These are phyloP conservation scores for Ceratitis capitata DNA, from an alignment of 1,140 invertebrate species.

Conservation along the genomic window DNA sequence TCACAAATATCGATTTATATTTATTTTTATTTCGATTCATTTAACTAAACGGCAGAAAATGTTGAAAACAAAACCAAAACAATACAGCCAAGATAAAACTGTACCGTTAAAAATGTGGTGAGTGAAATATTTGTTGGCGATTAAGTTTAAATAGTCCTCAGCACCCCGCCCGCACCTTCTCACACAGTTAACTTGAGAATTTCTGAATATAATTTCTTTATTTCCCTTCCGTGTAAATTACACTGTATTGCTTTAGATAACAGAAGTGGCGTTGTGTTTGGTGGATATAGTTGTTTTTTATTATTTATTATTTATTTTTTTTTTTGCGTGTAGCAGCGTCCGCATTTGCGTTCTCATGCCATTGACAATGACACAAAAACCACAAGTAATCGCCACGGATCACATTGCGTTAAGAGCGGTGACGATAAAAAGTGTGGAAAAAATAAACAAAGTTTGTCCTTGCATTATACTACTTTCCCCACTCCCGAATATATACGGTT, in stretches of 20 bases:
- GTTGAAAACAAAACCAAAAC: background rate
- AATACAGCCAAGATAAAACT: background rate
- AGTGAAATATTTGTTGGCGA: conserved; percentile 63
- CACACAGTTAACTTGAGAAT: background rate
- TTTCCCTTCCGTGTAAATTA: background rate
- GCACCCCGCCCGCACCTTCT: background rate
- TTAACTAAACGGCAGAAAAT: conserved; percentile 58
- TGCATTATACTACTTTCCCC: background rate
- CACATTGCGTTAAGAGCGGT: conserved; percentile 63
- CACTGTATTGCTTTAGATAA: background rate
- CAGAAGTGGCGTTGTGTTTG: background rate
- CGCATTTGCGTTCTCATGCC: background rate
- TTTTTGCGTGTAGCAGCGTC: background rate
- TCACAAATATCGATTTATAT: conserved; percentile 61
- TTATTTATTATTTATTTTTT: too few relatives aligned
- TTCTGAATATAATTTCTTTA: background rate
- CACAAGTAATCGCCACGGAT: conserved; percentile 64
- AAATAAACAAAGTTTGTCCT: background rate
- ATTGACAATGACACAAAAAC: conserved; percentile 59
- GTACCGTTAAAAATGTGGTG: conserved; percentile 41
- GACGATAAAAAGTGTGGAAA: conserved; percentile 55
- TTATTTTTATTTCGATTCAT: conserved; percentile 56
- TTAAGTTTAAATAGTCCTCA: conserved; percentile 50
- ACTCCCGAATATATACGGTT: background rate
- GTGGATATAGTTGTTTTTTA: conserved; percentile 38